These are phyloP conservation scores for Anthrax anthrax DNA, from an alignment of 2,888 invertebrate genomes.

Conservation along the genomic window DNA sequence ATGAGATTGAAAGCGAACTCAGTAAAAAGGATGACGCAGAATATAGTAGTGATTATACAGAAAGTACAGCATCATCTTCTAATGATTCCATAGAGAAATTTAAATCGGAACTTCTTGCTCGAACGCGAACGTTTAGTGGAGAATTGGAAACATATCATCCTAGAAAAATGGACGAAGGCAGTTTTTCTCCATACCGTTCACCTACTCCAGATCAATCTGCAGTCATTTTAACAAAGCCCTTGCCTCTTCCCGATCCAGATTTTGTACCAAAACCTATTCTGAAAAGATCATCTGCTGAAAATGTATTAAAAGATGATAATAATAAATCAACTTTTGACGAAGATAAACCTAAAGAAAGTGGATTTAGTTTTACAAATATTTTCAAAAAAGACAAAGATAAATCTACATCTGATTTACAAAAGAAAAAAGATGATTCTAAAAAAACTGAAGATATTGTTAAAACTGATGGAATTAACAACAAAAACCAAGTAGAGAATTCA, in stretches of 20 bases:
- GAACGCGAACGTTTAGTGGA: conserved; percentile 32
- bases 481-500: conserved; percentile 23
- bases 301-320: conserved; percentile 22
- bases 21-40: conserved; percentile 20
- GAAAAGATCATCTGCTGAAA: conserved; percentile 42
- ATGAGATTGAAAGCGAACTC: conserved; percentile 16
- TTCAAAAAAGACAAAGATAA: background rate
- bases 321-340: conserved; percentile 8
- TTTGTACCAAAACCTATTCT: conserved; percentile 67
- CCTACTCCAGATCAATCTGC: conserved; percentile 41
- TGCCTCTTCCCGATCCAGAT: conserved; percentile 51
- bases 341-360: background rate
- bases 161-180: conserved; percentile 37
- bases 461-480: conserved; percentile 22
- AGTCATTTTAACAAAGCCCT: conserved; percentile 42
- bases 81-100: conserved; percentile 33
- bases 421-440: background rate
- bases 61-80: conserved; percentile 44
- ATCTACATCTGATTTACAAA: background rate
- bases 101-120: conserved; percentile 28
- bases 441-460: conserved; percentile 25
- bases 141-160: conserved; percentile 58
- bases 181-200: conserved; percentile 29
- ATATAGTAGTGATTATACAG: conserved; percentile 47
- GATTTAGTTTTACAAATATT: background rate